A percentile compares a stretch with the other conserved stretches of the same genome.
Evolutionary conservation across 2,888 invertebrate genomes (phyloP).

Genomic region (Tetranychus truncatus): DNA sequence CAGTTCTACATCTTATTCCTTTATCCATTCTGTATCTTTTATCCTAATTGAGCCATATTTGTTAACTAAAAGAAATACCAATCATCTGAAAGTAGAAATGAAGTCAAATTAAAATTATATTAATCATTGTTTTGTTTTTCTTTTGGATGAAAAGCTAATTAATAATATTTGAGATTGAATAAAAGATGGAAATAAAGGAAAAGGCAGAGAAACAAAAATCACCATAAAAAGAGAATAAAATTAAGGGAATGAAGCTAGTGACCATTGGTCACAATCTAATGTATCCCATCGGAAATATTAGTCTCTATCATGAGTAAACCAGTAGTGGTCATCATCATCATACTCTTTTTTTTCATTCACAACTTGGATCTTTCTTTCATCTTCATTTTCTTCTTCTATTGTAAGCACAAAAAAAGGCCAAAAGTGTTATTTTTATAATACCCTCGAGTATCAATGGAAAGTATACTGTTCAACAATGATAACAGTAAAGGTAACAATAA

Average conservation of each 20-base stretch:
- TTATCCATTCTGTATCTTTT: neutral
- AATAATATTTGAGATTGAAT: neutral
- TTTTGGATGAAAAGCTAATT: neutral
- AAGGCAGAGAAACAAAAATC: neutral
- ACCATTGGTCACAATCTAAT: neutral
- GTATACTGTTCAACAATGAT: neutral
- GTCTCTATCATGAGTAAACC: neutral
- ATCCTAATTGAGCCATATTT: no score
- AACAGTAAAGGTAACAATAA: neutral
- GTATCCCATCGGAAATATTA: neutral
- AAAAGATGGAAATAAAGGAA: neutral
- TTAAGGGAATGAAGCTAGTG: neutral
- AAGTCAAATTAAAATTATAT: no score
- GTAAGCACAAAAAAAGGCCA: neutral
- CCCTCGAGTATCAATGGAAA: neutral
- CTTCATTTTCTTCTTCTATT: neutral
- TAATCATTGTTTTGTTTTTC: no score
- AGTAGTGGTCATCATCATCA: neutral
- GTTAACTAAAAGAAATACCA: no score
- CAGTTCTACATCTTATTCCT: neutral
- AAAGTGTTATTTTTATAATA: conserved; percentile 1
- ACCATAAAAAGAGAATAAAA: neutral
- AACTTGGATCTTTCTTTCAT: neutral
- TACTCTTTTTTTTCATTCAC: neutral
- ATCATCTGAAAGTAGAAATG: no score